Evolutionary conservation across 2,113 vertebrate species (phyloP).

Genomic region (Caranx melampygus): DNA sequence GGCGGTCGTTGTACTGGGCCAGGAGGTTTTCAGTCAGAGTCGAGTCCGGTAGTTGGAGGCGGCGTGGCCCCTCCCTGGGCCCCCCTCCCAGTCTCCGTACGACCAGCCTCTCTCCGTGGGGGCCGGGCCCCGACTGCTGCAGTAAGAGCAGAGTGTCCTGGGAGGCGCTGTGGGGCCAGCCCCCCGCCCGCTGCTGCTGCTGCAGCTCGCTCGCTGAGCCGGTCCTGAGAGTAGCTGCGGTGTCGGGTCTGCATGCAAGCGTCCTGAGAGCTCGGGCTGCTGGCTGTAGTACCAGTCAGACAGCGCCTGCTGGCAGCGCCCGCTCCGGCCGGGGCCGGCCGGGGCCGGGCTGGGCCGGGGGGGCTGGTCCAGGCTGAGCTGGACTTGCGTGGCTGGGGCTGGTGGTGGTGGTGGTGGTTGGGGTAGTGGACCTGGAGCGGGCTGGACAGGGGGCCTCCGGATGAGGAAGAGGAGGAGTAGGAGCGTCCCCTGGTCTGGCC

Average conservation of each 20-base stretch:
- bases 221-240: constrained; percentile 94
- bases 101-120: constrained; percentile 76
- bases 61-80: constrained; percentile 39
- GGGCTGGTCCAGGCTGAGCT: constrained; percentile 79
- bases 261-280: constrained; percentile 83
- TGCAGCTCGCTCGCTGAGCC: constrained; percentile 87
- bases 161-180: constrained; percentile 93
- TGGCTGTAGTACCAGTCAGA: constrained; percentile 93
- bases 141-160: constrained; percentile 91
- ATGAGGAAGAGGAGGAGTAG: constrained; percentile 85
- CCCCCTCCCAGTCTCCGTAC: constrained; percentile 70
- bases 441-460: constrained; percentile 76
- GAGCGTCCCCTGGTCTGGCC: constrained; percentile 81
- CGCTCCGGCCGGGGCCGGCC: constrained; percentile 58
- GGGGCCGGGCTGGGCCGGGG: constrained; percentile 67
- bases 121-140: constrained; percentile 78
- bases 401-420: constrained; percentile 76
- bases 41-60: constrained; percentile 80
- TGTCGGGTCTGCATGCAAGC: constrained; percentile 87
- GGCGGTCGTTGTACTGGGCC: constrained; percentile 80
- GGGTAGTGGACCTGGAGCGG: constrained; percentile 78
- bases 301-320: constrained; percentile 89
- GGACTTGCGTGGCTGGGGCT: constrained; percentile 62
- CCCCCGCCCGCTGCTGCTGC: constrained; percentile 74
- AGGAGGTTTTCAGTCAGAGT: constrained; percentile 91